Evolutionary conservation across 2,113 vertebrate species (phyloP).

Genomic region (Dolichallabes microphthalmus): DNA sequence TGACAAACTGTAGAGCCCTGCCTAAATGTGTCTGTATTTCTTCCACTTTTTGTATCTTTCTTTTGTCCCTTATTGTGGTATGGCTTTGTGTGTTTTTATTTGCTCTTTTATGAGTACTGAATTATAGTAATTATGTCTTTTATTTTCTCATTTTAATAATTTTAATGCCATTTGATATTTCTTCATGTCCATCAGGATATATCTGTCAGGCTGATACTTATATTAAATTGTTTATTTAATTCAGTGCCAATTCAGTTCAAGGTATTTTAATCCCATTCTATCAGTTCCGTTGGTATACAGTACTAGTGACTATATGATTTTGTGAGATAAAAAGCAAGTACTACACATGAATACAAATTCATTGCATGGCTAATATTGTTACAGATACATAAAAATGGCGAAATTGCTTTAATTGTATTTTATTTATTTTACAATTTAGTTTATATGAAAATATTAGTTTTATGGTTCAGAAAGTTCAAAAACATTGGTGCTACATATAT

Average conservation of each 20-base stretch:
- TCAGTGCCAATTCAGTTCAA: not conserved
- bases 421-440: no score
- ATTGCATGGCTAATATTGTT: conserved; percentile 26
- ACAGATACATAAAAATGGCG: not conserved
- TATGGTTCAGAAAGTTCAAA: not conserved
- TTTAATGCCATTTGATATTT: not conserved
- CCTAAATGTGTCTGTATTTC: conserved; percentile 22
- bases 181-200: not conserved
- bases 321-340: conserved; percentile 22
- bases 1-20: conserved; percentile 56
- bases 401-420: not conserved
- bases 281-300: conserved; percentile 41
- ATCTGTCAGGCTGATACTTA: not conserved
- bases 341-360: conserved; percentile 33
- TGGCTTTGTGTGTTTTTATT: not conserved
- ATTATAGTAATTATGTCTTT: not conserved
- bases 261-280: conserved; percentile 6
- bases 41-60: conserved; percentile 4
- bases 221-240: not conserved
- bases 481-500: not conserved
- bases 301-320: not conserved
- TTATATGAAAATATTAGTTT: not conserved
- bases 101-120: not conserved
- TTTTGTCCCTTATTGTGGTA: conserved; percentile 6
- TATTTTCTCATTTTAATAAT: not conserved